Evolutionary conservation across 2,888 invertebrate species (phyloP).

Genomic region (Phasia obesa): DNA sequence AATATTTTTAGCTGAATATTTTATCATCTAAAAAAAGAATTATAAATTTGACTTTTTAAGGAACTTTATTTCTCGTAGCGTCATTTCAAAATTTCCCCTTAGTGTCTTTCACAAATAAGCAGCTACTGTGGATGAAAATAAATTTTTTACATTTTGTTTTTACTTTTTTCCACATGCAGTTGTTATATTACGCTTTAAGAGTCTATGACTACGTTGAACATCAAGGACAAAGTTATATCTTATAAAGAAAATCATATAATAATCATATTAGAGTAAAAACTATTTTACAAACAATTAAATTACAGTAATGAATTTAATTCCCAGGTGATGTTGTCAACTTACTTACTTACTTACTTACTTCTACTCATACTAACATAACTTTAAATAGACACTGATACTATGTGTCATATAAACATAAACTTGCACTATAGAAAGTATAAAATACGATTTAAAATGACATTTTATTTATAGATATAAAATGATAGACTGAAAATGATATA

Average conservation of each 20-base stretch:
- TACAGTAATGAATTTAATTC: slow-evolving; percentile 68
- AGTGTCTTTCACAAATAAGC: slow-evolving; percentile 18
- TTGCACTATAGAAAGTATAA: not conserved
- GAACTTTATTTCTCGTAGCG: not conserved
- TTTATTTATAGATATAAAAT: slow-evolving; percentile 36
- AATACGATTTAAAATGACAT: slow-evolving; percentile 41
- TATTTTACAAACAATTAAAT: slow-evolving; percentile 67
- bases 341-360: slow-evolving; percentile 14
- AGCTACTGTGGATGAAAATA: slow-evolving; percentile 6
- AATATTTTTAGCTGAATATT: not conserved
- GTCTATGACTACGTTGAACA: slow-evolving; percentile 4
- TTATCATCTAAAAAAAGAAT: not conserved
- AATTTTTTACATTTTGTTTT: not conserved
- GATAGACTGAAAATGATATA: slow-evolving; percentile 5
- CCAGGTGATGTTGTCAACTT: slow-evolving; percentile 65
- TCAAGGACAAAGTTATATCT: slow-evolving; percentile 52
- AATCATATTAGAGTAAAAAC: slow-evolving; percentile 65
- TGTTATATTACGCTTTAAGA: not conserved
- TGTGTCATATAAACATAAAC: slow-evolving; percentile 3
- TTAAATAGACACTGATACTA: not conserved
- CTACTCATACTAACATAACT: not conserved
- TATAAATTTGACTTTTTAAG: not conserved
- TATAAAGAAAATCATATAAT: slow-evolving; percentile 59
- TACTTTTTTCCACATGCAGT: not conserved
- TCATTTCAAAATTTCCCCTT: not conserved